phyloP scores from a whole-genome alignment of 23 tunicate species.

The Styela plicata region DNA sequence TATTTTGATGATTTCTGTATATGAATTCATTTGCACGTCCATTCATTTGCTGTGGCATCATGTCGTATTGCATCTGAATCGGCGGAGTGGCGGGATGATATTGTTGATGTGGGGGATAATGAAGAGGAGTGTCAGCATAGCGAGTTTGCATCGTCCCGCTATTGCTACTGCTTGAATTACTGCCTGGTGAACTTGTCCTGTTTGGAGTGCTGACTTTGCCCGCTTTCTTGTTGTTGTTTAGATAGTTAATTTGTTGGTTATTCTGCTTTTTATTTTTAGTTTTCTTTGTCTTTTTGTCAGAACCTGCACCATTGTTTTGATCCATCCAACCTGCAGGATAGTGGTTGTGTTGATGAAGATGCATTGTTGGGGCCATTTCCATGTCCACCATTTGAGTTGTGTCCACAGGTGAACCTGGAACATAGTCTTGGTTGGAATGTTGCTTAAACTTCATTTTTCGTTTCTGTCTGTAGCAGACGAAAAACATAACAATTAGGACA shows the following conservation, averaged over 20 bases:
- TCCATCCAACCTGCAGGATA: constrained; percentile 3
- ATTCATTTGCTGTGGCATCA: neutral
- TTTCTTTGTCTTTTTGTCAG: neutral
- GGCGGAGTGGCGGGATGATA: neutral
- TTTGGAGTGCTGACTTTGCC: constrained; percentile 43
- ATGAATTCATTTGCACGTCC: neutral
- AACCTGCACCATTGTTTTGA: neutral
- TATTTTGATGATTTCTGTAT: neutral
- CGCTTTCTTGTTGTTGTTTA: neutral
- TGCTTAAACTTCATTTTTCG: constrained; percentile 31
- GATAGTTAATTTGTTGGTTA: neutral
- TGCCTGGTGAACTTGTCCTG: constrained; percentile 52
- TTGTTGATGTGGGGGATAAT: constrained; percentile 29
- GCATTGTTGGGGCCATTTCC: constrained; percentile 23
- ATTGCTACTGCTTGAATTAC: constrained; percentile 60
- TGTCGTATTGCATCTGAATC: neutral
- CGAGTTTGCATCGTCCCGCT: constrained; percentile 30
- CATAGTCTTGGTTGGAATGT: neutral
- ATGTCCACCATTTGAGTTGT: neutral
- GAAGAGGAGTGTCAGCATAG: constrained; percentile 33
- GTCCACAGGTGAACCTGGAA: constrained; percentile 5
- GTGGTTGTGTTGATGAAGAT: constrained; percentile 29
- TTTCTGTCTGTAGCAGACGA: constrained; percentile 40
- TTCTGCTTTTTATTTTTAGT: neutral
- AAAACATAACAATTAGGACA: constrained; percentile 28